phyloP scores from a whole-genome alignment of 2,113 vertebrate genomes.

The Mixornis gularis region DNA sequence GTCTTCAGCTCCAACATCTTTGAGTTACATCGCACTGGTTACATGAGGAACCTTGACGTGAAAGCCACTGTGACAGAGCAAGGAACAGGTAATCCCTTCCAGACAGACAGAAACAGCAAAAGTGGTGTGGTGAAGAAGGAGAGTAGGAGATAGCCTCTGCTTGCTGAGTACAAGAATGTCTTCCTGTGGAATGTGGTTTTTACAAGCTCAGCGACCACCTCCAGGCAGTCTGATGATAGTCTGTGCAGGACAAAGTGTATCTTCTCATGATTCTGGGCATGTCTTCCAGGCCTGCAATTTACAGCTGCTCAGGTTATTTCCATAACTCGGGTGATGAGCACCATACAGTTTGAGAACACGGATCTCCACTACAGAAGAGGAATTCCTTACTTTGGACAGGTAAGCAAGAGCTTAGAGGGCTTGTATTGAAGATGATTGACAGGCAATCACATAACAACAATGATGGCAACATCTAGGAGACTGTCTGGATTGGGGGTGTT shows the following conservation, averaged over 20 bases:
- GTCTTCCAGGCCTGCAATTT: constrained; percentile 45
- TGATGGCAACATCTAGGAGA: not conserved
- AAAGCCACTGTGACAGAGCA: constrained; percentile 41
- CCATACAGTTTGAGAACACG: constrained; percentile 49
- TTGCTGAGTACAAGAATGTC: not conserved
- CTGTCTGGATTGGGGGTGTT: not conserved
- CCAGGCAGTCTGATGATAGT: not conserved
- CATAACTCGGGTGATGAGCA: constrained; percentile 26
- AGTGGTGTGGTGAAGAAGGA: not conserved
- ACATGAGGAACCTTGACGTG: constrained; percentile 25
- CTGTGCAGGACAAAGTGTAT: not conserved
- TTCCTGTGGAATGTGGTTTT: not conserved
- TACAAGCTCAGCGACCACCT: not conserved
- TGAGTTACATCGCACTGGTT: constrained; percentile 57
- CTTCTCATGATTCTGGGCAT: not conserved
- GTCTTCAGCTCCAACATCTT: constrained; percentile 32
- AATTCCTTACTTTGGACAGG: constrained; percentile 63
- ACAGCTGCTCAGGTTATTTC: not conserved
- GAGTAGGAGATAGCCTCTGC: not conserved
- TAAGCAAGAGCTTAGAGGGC: not conserved
- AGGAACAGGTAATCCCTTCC: constrained; percentile 59
- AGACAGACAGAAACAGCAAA: not conserved
- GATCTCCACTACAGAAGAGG: constrained; percentile 53
- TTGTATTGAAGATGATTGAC: not conserved
- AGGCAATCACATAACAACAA: not conserved